phyloP scores from a whole-genome alignment of 2,113 vertebrate genomes.

The Pyrgilauda ruficollis region DNA sequence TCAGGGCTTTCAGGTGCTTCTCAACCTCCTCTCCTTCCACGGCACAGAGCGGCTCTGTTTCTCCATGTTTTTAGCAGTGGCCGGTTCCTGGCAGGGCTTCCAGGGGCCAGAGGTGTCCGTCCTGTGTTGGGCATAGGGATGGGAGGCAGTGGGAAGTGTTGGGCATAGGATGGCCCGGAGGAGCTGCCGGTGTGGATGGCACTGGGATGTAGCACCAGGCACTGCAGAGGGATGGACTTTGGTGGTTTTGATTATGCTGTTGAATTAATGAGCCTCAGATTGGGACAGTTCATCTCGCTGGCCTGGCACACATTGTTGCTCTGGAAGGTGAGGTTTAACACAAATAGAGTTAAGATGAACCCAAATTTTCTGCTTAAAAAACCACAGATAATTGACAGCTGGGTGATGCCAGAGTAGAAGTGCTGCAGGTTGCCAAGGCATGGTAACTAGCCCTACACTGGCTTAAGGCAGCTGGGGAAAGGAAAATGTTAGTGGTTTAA shows the following conservation, averaged over 20 bases:
- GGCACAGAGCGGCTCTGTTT: background rate
- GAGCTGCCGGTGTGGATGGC: background rate
- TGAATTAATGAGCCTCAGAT: background rate
- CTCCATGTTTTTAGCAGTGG: no score
- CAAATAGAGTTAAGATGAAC: background rate
- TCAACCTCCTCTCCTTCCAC: background rate
- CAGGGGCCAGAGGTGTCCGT: accelerated
- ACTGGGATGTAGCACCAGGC: background rate
- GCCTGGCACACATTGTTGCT: background rate
- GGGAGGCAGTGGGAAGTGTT: no score
- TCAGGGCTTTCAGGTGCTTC: background rate
- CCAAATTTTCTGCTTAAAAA: background rate
- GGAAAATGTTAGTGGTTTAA: background rate
- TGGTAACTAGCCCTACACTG: background rate
- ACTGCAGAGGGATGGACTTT: accelerated
- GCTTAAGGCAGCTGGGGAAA: background rate
- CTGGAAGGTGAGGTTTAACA: background rate
- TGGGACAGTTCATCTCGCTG: accelerated
- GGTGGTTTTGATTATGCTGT: background rate
- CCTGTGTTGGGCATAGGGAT: no score
- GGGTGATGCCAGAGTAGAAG: background rate
- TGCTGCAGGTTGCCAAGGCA: background rate
- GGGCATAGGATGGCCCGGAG: background rate
- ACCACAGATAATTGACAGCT: background rate
- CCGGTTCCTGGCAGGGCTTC: accelerated